These are phyloP conservation scores for Drosophila tani DNA, from an alignment of 1,140 invertebrate species.

Conservation along the genomic window DNA sequence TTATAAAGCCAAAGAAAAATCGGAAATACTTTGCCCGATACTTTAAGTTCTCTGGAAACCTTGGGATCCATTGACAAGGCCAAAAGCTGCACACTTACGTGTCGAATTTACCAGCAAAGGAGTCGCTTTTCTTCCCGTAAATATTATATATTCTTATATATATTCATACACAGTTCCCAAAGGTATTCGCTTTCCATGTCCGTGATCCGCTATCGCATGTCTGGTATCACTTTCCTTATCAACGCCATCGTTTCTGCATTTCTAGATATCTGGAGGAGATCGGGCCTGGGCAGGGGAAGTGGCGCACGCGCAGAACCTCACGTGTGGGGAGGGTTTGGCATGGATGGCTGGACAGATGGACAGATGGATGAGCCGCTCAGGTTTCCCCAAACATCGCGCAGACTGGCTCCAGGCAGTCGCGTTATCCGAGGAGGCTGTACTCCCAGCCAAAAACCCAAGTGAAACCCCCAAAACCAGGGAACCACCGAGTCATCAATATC, in stretches of 20 bases:
- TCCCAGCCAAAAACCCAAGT: neutral
- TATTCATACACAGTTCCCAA: conserved; percentile 25
- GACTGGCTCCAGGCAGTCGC: conserved; percentile 30
- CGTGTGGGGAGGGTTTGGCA: conserved; percentile 6
- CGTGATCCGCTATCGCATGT: conserved; percentile 42
- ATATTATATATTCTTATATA: neutral
- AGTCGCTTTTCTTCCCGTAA: neutral
- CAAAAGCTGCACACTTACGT: conserved; percentile 24
- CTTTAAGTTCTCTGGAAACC: neutral
- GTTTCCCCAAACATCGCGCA: conserved; percentile 7
- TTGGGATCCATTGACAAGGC: conserved; percentile 28
- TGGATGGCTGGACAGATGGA: conserved; percentile 16
- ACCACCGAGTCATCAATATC: neutral
- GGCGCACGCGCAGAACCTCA: conserved; percentile 36
- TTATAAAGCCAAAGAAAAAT: neutral
- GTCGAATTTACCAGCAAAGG: neutral
- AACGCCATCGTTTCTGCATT: conserved; percentile 16
- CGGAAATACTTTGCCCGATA: neutral
- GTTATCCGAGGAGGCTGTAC: conserved; percentile 15
- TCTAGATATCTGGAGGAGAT: neutral
- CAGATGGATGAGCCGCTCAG: conserved; percentile 4
- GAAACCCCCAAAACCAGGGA: neutral
- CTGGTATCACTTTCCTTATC: conserved; percentile 52
- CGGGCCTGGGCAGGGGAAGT: neutral
- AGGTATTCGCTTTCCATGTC: conserved; percentile 47